A percentile compares a stretch with the other conserved stretches of the same genome.
Evolutionary conservation across 1,140 invertebrate genomes (phyloP).

Genomic region (Drosophila simulans): DNA sequence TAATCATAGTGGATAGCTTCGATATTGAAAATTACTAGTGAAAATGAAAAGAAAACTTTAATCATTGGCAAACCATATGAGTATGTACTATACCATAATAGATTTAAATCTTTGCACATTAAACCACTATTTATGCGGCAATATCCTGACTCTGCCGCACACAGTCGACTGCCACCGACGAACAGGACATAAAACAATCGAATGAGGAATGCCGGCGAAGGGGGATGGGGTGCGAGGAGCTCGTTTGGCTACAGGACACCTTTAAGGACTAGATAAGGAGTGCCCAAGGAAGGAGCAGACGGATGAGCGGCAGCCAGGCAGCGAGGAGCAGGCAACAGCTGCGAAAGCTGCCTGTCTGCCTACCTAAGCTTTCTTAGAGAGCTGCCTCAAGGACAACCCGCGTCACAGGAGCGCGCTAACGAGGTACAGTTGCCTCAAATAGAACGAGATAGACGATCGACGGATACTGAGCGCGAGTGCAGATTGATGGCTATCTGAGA

Average conservation of each 20-base stretch:
- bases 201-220: conserved; percentile 31
- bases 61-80: too few relatives aligned
- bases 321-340: conserved; percentile 26
- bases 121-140: too few relatives aligned
- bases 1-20: too few relatives aligned
- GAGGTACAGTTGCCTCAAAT: conserved; percentile 33
- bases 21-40: too few relatives aligned
- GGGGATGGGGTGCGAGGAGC: not conserved
- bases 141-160: conserved; percentile 6
- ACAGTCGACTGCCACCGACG: not conserved
- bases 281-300: conserved; percentile 3
- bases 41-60: too few relatives aligned
- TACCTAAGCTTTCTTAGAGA: conserved; percentile 51
- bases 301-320: conserved; percentile 5
- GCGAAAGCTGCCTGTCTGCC: conserved; percentile 44
- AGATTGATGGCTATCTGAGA: not conserved
- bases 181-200: conserved; percentile 75
- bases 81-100: too few relatives aligned
- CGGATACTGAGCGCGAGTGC: not conserved
- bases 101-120: too few relatives aligned
- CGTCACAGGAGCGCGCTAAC: conserved; percentile 29
- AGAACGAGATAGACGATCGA: conserved; percentile 3
- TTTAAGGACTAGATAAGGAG: conserved; percentile 17
- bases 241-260: conserved; percentile 52
- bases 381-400: conserved; percentile 39